Conservation (phyloP, 2,797 vertebrate genomes). For the Labroides dimidiatus region DNA sequence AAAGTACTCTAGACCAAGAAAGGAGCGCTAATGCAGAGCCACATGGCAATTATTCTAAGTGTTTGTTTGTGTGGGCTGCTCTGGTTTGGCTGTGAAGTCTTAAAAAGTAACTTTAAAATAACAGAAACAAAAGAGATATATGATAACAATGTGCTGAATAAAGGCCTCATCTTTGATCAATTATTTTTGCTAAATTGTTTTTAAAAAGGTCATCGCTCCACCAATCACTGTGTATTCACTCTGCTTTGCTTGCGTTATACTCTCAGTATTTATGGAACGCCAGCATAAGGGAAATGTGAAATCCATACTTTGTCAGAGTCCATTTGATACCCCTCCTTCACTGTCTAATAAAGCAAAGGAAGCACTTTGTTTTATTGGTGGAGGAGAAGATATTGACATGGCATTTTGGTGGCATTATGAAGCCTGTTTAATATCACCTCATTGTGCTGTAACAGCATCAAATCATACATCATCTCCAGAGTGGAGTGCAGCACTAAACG, state of each 20-base stretch:
- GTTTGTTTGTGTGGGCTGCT: conserved; percentile 42
- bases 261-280: conserved; percentile 51
- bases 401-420: conserved; percentile 86
- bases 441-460: conserved; percentile 80
- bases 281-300: conserved; percentile 59
- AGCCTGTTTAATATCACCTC: conserved; percentile 80
- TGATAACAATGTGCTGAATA: conserved; percentile 25
- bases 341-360: conserved; percentile 77
- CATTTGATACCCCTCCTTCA: conserved; percentile 70
- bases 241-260: conserved; percentile 47
- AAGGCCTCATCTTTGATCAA: conserved; percentile 22
- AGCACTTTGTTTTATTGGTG: conserved; percentile 80
- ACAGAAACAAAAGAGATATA: conserved; percentile 13
- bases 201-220: conserved; percentile 18
- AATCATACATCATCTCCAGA: conserved; percentile 77
- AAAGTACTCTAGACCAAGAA: conserved; percentile 5
- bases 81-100: conserved; percentile 37
- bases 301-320: conserved; percentile 71
- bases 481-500: conserved; percentile 55
- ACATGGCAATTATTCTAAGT: conserved; percentile 56
- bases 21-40: conserved; percentile 18
- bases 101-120: conserved; percentile 42
- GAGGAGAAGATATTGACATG: conserved; percentile 79
- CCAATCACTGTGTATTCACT: conserved; percentile 21
- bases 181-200: conserved; percentile 35